Base-by-base conservation (phyloP, 1,140 invertebrate genomes). In the Drosophila auraria region DNA sequence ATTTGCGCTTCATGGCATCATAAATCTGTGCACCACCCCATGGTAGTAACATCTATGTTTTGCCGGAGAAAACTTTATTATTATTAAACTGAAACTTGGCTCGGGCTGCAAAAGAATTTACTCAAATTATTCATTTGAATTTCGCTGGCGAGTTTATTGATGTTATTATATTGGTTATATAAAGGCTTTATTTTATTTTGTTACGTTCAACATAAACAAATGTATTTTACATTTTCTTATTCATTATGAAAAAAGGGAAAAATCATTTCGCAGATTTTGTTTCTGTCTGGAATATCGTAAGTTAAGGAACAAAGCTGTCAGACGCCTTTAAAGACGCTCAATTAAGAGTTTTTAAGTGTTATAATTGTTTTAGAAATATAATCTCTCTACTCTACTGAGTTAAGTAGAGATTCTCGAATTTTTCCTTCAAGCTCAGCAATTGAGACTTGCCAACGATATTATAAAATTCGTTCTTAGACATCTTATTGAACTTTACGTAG, bases 1-100 rank as follows among this genome's bases (percentile, higher is more conserved):
- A 84, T 70, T 78, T 61, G 30, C 69, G 57, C 60, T 68, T 12
- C 51, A 40, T 61, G 51, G 25, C 73, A 73, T 66, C 57, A 81
- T 84, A 81, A 84, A 77, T 83, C 72, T 60, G 42, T 50, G 36
- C 69, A 69, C 12, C 30, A 5, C 17, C 30, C 17, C 30, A 12
- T 11, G 6, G 7, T 9, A 8, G 14, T 40, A 38, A 56, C 54
- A 40, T 40, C 53, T 56, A 40, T 50, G 40, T n/a, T 36, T 23
- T 8, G 14, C 11, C 11, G n/a, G 12, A 38, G 42, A 63, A 36
- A 66, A 44, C n/a, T 40, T 27, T 40, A 62, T 61, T 44, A 61
- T 44, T 65, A 44, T 44, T 61, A 23, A 60, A 44, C 17, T 12
- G 2, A 23, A 14, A 25, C n/a, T 6, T 15, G 27, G 17, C 5